A percentile compares a stretch with the other conserved stretches of the same genome.
These are phyloP conservation scores for Coboldia fuscipes DNA, from an alignment of 1,140 invertebrate species.

Conservation along the genomic window DNA sequence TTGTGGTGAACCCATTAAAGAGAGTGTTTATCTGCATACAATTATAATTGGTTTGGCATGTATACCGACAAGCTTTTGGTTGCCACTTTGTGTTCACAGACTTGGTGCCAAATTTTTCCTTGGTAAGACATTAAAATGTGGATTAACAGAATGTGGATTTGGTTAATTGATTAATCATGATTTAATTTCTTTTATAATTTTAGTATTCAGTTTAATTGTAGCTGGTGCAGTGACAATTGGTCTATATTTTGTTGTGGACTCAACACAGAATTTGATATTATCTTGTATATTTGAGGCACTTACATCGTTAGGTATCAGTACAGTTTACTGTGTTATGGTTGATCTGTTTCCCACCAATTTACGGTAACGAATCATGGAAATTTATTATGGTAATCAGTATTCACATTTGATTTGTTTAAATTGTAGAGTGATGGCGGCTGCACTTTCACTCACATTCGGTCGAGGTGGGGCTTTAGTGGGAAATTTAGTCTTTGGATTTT, in stretches of 20 bases:
- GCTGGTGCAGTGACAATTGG: slow-evolving; percentile 50
- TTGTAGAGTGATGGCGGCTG: slow-evolving; percentile 50
- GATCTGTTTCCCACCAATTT: slow-evolving; percentile 59
- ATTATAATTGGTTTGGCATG: slow-evolving; percentile 49
- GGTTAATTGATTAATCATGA: slow-evolving; percentile 1
- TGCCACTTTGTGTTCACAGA: slow-evolving; percentile 46
- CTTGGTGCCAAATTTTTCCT: slow-evolving; percentile 52
- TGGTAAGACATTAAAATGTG: slow-evolving; percentile 25
- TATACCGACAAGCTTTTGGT: slow-evolving; percentile 45
- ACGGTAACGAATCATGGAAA: slow-evolving; percentile 25
- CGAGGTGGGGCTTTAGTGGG: slow-evolving; percentile 43
- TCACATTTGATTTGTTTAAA: slow-evolving; percentile 1
- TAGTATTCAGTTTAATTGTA: slow-evolving; percentile 47
- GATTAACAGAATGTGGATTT: neutral
- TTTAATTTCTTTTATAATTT: slow-evolving; percentile 13
- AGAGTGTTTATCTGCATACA: slow-evolving; percentile 44
- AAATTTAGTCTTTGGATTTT: slow-evolving; percentile 43
- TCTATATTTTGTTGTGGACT: slow-evolving; percentile 49
- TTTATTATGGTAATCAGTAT: neutral
- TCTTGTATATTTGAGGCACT: slow-evolving; percentile 55
- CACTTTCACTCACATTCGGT: slow-evolving; percentile 45
- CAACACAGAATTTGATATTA: slow-evolving; percentile 43
- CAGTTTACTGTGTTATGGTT: slow-evolving; percentile 51
- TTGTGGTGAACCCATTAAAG: slow-evolving; percentile 32
- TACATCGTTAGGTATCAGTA: slow-evolving; percentile 48